Conservation (phyloP, 2,113 vertebrate genomes). For the Pelobates fuscus region DNA sequence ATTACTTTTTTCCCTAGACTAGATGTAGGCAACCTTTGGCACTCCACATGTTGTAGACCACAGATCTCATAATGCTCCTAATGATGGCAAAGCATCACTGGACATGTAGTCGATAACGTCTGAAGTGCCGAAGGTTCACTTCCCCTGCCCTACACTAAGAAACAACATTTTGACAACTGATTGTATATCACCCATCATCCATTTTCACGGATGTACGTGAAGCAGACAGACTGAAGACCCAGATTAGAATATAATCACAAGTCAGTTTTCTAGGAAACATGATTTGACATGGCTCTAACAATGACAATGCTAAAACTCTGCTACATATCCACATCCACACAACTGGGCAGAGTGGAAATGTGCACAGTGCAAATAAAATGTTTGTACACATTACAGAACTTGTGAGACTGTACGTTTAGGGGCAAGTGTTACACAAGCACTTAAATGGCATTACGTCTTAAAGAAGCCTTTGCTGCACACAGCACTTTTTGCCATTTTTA, state of each 20-base stretch:
- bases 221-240: constrained; percentile 20
- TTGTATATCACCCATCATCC: background rate
- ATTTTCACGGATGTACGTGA: constrained; percentile 7
- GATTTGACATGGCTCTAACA: constrained; percentile 16
- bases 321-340: constrained; percentile 21
- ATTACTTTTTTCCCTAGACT: no score
- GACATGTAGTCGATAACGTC: no score
- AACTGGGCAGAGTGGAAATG: constrained; percentile 6
- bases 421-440: no score
- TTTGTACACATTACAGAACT: background rate
- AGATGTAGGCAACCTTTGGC: no score
- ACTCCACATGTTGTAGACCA: no score
- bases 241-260: background rate
- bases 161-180: background rate
- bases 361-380: background rate
- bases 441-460: no score
- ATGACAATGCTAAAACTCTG: constrained; percentile 32
- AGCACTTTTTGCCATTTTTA: no score
- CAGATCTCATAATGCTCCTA: no score
- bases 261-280: constrained; percentile 37
- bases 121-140: no score
- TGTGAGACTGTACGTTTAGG: background rate
- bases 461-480: no score
- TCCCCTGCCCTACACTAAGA: no score
- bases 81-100: no score